Evolutionary conservation across 2,113 vertebrate genomes (phyloP).

Genomic region (Lasiurus borealis): DNA sequence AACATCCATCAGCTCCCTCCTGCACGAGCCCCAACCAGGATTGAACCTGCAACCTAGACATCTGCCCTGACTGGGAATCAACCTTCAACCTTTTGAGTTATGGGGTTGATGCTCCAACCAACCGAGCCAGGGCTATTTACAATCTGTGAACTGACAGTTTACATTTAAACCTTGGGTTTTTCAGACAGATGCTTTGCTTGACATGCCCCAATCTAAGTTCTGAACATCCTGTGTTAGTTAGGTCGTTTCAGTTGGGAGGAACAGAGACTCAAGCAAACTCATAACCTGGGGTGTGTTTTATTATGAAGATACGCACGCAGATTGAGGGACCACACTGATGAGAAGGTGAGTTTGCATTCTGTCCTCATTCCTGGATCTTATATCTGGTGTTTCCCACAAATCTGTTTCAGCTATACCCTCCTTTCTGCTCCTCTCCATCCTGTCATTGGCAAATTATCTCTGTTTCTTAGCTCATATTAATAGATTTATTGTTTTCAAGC

Average conservation of each 20-base stretch:
- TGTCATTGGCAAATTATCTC: not conserved
- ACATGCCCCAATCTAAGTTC: not conserved
- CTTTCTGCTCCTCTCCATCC: not conserved
- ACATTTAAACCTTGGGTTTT: not conserved
- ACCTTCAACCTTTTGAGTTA: not conserved
- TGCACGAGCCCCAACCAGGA: too few species aligned
- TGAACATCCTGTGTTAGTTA: not conserved
- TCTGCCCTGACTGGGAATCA: too few species aligned
- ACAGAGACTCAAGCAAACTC: not conserved
- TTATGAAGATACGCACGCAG: not conserved
- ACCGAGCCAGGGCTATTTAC: too few species aligned
- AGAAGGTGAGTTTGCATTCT: not conserved
- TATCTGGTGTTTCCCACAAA: fast-evolving
- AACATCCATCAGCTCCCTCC: not conserved
- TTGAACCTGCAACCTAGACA: not conserved
- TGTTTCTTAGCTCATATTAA: not conserved
- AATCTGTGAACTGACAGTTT: not conserved
- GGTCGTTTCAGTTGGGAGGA: not conserved
- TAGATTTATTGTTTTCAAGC: not conserved
- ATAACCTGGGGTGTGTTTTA: not conserved
- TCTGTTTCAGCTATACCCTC: not conserved
- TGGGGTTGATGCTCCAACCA: not conserved
- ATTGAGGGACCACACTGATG: not conserved
- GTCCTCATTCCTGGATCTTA: not conserved
- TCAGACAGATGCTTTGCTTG: not conserved